Evolutionary conservation across 2,797 vertebrate genomes (phyloP), one percentile per base, ranked within the genome.

Genomic region (Chloroceryle amazona): DNA sequence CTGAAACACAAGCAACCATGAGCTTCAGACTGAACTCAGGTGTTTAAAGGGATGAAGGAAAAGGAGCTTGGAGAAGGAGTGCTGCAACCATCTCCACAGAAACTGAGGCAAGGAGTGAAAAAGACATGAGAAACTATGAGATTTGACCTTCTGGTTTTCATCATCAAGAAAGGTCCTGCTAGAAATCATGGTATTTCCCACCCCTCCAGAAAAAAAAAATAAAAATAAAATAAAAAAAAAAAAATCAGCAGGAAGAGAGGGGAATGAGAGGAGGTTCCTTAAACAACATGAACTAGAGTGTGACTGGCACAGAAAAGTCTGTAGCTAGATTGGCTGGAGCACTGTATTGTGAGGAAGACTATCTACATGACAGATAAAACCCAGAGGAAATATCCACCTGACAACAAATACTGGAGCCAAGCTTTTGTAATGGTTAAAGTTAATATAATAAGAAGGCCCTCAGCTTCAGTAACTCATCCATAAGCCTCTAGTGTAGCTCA

Each of bases 231-330:
- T 0, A 51, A 51, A 16, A 33, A 35, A 25, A n/a, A 61, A 42
- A 11, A 22, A 17, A 3, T 0, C 18, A 21, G 2, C 2, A 1
- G 3, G 6, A 42, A 54, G 39, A 6, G 11, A 19, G 11, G 13
- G n/a, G 7, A 66, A 25, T 26, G 10, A 71, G 13, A 63, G 11
- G 8, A 70, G 6, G 1, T 35, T 57, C 42, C 21, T 71, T 73
- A 73, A 82, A 63, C 2, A 8, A 1, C 0, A 26, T 37, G 46
- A 93, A 44, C 11, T n/a, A 42, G 62, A 58, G 4, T 26, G 23
- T 80, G 71, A 63, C 60, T 70, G 55, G 26, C n/a, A 63, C 6
- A 85, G 47, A 65, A 72, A 37, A 4, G 19, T 74, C 63, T 63
- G 31, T 18, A 52, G 9, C 3, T 55, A 22, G 9, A 46, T 65